Conservation (phyloP, 2,797 vertebrate species). For the Peromyscus attwateri region DNA sequence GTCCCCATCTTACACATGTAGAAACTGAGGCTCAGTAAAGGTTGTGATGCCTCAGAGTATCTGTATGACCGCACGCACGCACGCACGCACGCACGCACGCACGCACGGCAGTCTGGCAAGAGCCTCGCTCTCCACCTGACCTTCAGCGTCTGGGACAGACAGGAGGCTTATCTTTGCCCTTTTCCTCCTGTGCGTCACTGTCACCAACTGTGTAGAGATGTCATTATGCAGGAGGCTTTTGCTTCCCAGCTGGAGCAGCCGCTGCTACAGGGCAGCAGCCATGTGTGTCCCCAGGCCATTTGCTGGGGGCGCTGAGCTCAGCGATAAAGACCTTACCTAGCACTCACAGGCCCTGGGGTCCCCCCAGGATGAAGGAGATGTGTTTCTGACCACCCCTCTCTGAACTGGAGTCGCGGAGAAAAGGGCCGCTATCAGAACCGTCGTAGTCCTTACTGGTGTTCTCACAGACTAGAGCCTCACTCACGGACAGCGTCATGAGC, state of each 20-base stretch:
- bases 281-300: not conserved
- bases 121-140: constrained; percentile 42
- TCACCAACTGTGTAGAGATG: constrained; percentile 12
- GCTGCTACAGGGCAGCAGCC: not conserved
- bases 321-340: not conserved
- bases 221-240: constrained; percentile 28
- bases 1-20: not conserved
- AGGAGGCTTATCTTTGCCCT: constrained; percentile 71
- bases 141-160: constrained; percentile 14
- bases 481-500: not conserved
- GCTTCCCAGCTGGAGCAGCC: constrained; percentile 53
- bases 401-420: not conserved
- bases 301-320: not conserved
- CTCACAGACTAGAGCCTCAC: not conserved
- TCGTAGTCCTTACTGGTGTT: not conserved
- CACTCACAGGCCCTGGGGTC: not conserved
- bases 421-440: not conserved
- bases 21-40: constrained; percentile 44
- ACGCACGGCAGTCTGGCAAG: not conserved
- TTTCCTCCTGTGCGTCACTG: constrained; percentile 64
- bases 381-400: not conserved
- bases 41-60: not conserved
- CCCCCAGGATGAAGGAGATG: not conserved
- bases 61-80: not conserved
- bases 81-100: not conserved